Evolutionary conservation across 2,888 invertebrate species (phyloP).

Genomic region (Quadroppia sp.): DNA sequence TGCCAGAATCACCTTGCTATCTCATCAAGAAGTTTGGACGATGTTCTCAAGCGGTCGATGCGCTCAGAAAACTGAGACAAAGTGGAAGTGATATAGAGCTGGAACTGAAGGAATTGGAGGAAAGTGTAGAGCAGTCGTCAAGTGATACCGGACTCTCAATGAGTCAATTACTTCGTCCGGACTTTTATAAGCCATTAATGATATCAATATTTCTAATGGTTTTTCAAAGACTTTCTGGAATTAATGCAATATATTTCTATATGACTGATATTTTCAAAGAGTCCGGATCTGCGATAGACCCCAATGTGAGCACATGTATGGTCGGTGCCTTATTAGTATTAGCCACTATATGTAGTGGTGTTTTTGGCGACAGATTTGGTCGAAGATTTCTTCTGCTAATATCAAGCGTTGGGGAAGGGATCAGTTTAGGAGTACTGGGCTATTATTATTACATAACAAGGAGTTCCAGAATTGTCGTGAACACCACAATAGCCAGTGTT

Average conservation of each 20-base stretch:
- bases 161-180: conserved; percentile 65
- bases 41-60: conserved; percentile 67
- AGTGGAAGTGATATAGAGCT: conserved; percentile 14
- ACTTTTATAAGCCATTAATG: conserved; percentile 70
- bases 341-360: conserved; percentile 72
- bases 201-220: conserved; percentile 86
- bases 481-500: conserved; percentile 37
- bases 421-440: conserved; percentile 71
- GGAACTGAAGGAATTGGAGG: conserved; percentile 37
- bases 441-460: conserved; percentile 70
- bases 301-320: conserved; percentile 73
- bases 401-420: conserved; percentile 61
- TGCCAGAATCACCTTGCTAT: conserved; percentile 82
- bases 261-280: conserved; percentile 62
- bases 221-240: conserved; percentile 91
- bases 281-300: conserved; percentile 53
- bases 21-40: conserved; percentile 44
- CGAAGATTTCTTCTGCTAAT: conserved; percentile 80
- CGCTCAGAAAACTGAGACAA: conserved; percentile 52
- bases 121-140: neutral
- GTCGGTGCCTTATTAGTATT: conserved; percentile 83
- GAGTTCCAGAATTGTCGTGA: conserved; percentile 52
- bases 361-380: conserved; percentile 79
- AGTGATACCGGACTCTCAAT: conserved; percentile 53
- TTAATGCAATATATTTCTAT: conserved; percentile 93